phyloP scores from a whole-genome alignment of 2,888 invertebrate genomes.

The Catocala fraxini region DNA sequence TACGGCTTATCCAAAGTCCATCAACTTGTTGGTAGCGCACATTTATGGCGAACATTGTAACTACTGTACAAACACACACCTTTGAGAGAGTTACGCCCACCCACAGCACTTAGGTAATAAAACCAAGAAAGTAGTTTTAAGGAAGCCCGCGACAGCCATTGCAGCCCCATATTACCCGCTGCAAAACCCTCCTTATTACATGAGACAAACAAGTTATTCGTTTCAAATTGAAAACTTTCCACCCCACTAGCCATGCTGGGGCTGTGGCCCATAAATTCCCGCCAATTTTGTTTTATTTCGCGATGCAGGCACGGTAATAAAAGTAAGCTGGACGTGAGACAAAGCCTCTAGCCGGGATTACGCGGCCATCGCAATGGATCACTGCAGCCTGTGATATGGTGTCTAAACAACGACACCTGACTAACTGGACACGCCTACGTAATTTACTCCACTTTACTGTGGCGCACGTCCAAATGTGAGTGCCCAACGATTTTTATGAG shows the following conservation, averaged over 20 bases:
- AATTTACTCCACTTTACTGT: conserved; percentile 36
- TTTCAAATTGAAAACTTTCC: conserved; percentile 88
- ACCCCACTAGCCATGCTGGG: conserved; percentile 84
- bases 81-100: conserved; percentile 66
- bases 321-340: conserved; percentile 88
- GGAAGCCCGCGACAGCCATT: conserved; percentile 83
- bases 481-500: conserved; percentile 46
- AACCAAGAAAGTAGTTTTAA: conserved; percentile 86
- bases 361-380: conserved; percentile 83
- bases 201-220: conserved; percentile 86
- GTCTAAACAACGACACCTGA: conserved; percentile 80
- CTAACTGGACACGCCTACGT: conserved; percentile 58
- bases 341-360: conserved; percentile 84
- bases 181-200: conserved; percentile 85
- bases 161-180: conserved; percentile 79
- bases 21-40: conserved; percentile 23
- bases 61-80: conserved; percentile 56
- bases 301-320: conserved; percentile 86
- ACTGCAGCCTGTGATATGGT: conserved; percentile 80
- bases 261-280: conserved; percentile 85
- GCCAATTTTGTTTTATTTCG: conserved; percentile 88
- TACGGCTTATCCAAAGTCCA: conserved; percentile 18
- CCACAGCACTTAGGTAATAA: conserved; percentile 83
- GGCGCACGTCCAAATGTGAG: conserved; percentile 10
- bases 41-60: conserved; percentile 52